These are phyloP conservation scores for Atta cephalotes DNA, from an alignment of 1,140 invertebrate species.

Conservation along the genomic window DNA sequence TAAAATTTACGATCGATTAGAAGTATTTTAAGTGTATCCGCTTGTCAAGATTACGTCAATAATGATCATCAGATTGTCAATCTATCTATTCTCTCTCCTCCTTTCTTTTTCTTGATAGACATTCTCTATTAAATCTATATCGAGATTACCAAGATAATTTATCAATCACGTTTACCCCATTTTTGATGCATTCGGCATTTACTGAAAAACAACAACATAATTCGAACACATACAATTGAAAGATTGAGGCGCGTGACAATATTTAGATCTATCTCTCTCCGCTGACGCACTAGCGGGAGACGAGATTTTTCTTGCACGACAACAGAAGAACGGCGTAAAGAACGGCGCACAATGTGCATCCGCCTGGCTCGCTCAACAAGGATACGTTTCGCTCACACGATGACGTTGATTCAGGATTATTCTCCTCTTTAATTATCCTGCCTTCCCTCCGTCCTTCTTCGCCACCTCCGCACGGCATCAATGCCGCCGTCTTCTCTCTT, in stretches of 20 bases:
- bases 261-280: conserved; percentile 57
- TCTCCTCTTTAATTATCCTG: conserved; percentile 74
- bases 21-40: conserved; percentile 31
- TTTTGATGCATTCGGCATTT: background rate
- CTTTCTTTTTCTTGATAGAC: background rate
- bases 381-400: conserved; percentile 70
- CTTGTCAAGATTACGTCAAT: background rate
- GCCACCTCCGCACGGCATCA: conserved; percentile 17
- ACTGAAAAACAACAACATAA: conserved; percentile 11
- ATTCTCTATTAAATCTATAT: conserved; percentile 21
- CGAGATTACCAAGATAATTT: background rate
- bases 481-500: conserved; percentile 71
- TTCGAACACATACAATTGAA: conserved; percentile 7
- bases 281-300: conserved; percentile 9
- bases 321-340: conserved; percentile 58
- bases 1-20: background rate
- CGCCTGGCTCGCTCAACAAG: conserved; percentile 65
- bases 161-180: background rate
- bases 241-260: conserved; percentile 24
- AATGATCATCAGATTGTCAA: background rate
- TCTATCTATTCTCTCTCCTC: background rate
- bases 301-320: conserved; percentile 61
- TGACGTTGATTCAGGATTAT: conserved; percentile 75
- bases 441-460: conserved; percentile 62
- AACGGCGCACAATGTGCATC: conserved; percentile 72